phyloP scores from a whole-genome alignment of 2,797 vertebrate species.

The Myotis vivesi region DNA sequence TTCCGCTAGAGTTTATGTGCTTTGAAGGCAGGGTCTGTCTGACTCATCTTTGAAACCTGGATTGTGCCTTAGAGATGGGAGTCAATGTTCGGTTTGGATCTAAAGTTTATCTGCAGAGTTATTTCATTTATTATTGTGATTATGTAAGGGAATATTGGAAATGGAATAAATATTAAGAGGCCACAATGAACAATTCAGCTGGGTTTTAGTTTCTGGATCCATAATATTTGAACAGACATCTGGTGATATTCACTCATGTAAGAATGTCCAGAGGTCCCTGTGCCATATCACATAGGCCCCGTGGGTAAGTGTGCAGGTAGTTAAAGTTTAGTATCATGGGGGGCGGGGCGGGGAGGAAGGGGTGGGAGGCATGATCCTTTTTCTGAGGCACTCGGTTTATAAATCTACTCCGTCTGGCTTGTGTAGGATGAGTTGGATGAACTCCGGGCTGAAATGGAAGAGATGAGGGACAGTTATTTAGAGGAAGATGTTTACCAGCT shows the following conservation, averaged over 20 bases:
- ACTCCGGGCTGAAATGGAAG: slow-evolving; percentile 98
- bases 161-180: not conserved
- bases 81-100: not conserved
- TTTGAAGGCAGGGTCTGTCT: not conserved
- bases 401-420: slow-evolving; percentile 71
- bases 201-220: not conserved
- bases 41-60: not conserved
- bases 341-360: accelerated
- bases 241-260: not conserved
- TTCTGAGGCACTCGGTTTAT: not conserved
- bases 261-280: not conserved
- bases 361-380: not conserved
- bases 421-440: slow-evolving; percentile 97
- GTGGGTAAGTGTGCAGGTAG: accelerated
- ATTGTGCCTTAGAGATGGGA: not conserved
- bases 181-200: not conserved
- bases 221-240: not conserved
- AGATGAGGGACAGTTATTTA: slow-evolving; percentile 97
- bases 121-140: not conserved
- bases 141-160: not conserved
- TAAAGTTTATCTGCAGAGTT: not conserved
- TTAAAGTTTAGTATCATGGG: not conserved
- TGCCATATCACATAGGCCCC: no score
- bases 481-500: slow-evolving; percentile 99
- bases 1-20: not conserved